These are phyloP conservation scores for Lithophane ornitopus DNA, from an alignment of 2,888 invertebrate species.

Conservation along the genomic window DNA sequence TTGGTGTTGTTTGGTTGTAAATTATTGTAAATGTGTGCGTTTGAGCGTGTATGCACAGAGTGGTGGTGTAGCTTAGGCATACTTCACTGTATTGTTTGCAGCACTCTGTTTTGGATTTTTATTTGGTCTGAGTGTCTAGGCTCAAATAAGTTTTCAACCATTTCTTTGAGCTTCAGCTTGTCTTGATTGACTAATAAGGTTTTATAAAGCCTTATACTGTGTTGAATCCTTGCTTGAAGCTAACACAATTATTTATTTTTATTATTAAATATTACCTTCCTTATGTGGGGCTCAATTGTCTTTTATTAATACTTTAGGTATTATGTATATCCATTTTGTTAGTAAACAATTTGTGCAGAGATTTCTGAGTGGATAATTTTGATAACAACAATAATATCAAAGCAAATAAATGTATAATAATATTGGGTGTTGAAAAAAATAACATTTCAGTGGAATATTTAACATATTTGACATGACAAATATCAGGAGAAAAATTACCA, in stretches of 20 bases:
- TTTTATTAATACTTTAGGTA: neutral
- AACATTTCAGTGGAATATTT: neutral
- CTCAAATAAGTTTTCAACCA: neutral
- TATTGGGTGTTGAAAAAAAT: neutral
- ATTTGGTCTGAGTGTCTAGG: no score
- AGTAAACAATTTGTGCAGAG: constrained; percentile 25
- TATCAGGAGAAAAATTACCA: neutral
- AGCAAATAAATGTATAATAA: neutral
- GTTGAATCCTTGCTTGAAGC: neutral
- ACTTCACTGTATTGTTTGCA: no score
- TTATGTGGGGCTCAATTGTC: neutral
- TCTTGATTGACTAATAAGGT: neutral
- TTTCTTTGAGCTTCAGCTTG: neutral
- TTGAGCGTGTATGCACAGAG: no score
- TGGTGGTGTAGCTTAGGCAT: no score
- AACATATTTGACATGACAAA: neutral
- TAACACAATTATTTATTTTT: neutral
- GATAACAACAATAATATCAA: constrained; percentile 14
- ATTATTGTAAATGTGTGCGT: no score
- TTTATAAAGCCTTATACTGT: neutral
- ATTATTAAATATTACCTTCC: neutral
- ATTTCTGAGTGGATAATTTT: constrained; percentile 3
- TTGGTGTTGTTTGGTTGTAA: no score
- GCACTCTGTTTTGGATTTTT: no score
- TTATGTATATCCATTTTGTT: constrained; percentile 6